Percentiles rank a stretch among this genome's conserved stretches.
phyloP scores from a whole-genome alignment of 2,797 vertebrate species.

The Liparis tanakae region DNA sequence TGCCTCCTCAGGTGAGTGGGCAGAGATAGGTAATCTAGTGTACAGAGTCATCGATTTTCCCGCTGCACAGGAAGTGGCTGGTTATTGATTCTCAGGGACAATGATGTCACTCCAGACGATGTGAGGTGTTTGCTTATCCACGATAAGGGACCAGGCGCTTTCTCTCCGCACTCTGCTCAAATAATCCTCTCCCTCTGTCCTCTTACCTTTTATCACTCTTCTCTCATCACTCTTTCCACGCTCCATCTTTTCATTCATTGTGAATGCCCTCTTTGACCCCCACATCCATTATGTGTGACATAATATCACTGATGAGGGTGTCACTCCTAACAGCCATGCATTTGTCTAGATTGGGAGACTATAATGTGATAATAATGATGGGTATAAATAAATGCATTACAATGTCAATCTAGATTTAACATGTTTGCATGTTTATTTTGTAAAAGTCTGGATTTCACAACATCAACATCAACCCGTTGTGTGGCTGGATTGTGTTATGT shows the following conservation, averaged over 20 bases:
- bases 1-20: conserved; percentile 71
- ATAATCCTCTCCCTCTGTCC: conserved; percentile 65
- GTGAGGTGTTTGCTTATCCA: conserved; percentile 79
- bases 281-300: conserved; percentile 55
- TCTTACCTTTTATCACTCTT: conserved; percentile 53
- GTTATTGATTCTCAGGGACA: conserved; percentile 81
- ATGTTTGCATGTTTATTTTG: neutral
- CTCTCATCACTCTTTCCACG: conserved; percentile 72
- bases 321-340: conserved; percentile 7
- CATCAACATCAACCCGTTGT: neutral
- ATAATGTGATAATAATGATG: neutral
- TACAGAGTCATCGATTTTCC: conserved; percentile 78
- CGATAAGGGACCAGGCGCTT: conserved; percentile 74
- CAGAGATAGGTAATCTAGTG: conserved; percentile 80
- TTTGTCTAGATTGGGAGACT: neutral
- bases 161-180: conserved; percentile 68
- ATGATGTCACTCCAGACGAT: conserved; percentile 80
- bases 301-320: conserved; percentile 46
- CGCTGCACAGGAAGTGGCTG: conserved; percentile 76
- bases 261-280: conserved; percentile 66
- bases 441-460: neutral
- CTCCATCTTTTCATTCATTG: conserved; percentile 52
- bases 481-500: neutral
- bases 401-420: neutral
- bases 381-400: neutral